These are phyloP conservation scores for Pteropus rufus DNA, from an alignment of 2,797 vertebrate genomes.

Conservation along the genomic window DNA sequence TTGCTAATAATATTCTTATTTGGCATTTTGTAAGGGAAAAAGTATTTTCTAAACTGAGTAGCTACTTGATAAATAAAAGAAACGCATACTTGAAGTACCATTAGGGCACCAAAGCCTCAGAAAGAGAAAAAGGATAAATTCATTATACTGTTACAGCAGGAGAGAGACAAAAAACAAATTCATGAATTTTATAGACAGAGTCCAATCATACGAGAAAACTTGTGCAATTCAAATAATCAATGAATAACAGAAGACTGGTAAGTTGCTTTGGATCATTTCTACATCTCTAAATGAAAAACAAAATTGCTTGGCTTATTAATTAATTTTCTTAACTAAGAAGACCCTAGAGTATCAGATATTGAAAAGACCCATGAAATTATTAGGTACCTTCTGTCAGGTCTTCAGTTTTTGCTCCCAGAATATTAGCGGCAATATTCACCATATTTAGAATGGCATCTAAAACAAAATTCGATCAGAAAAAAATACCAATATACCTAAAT, in stretches of 20 bases:
- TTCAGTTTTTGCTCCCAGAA: conserved; percentile 93
- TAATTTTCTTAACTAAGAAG: conserved; percentile 41
- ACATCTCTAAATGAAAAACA: conserved; percentile 21
- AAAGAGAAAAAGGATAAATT: neutral
- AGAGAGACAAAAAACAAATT: conserved; percentile 25
- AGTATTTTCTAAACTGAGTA: neutral
- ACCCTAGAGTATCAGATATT: conserved; percentile 8
- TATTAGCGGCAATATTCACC: conserved; percentile 99
- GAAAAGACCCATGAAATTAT: conserved; percentile 51
- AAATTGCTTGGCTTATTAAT: conserved; percentile 5
- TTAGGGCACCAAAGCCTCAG: neutral
- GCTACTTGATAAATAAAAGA: neutral
- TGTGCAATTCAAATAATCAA: conserved; percentile 19
- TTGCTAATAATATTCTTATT: conserved; percentile 8
- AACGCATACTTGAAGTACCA: neutral
- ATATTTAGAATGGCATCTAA: conserved; percentile 97
- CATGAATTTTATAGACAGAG: conserved; percentile 4
- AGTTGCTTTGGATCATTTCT: neutral
- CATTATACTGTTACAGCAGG: neutral
- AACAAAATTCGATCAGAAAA: conserved; percentile 69
- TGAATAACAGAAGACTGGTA: neutral
- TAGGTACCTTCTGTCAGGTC: conserved; percentile 89
- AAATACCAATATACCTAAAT: conserved; percentile 40
- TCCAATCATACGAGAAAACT: neutral
- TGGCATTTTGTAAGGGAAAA: neutral